These are phyloP conservation scores for Oncopeltus fasciatus DNA, from an alignment of 1,140 invertebrate species.

Conservation along the genomic window DNA sequence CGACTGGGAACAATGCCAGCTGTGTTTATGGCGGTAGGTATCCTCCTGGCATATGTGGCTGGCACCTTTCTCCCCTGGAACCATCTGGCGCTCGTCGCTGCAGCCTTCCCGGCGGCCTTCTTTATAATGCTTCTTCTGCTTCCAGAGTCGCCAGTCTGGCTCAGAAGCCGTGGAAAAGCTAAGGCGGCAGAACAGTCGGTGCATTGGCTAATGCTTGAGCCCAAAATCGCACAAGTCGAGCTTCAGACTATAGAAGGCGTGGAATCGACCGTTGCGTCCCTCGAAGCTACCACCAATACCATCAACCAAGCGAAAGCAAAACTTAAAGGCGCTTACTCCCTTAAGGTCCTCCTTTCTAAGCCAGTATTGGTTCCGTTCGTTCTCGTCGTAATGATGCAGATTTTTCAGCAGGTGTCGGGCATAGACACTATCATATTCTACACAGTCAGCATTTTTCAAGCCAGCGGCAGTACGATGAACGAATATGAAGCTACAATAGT, in stretches of 20 bases:
- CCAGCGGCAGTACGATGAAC: constrained; percentile 38
- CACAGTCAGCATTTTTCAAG: constrained; percentile 46
- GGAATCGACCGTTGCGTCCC: background rate
- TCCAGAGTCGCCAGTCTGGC: constrained; percentile 43
- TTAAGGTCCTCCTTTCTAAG: constrained; percentile 6
- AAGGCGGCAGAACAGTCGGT: constrained; percentile 32
- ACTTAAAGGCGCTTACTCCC: constrained; percentile 10
- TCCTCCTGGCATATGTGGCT: constrained; percentile 41
- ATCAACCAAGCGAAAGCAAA: background rate
- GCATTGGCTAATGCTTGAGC: constrained; percentile 32
- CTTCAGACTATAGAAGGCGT: background rate
- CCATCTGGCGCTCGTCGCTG: constrained; percentile 35
- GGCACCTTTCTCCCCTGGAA: constrained; percentile 43
- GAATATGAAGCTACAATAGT: constrained; percentile 45
- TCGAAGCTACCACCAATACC: background rate
- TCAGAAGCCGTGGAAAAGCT: constrained; percentile 33
- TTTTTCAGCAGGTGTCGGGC: constrained; percentile 48
- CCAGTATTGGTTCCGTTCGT: constrained; percentile 28
- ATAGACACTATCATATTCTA: constrained; percentile 57
- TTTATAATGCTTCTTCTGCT: constrained; percentile 35
- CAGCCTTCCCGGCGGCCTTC: constrained; percentile 30
- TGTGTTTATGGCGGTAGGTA: constrained; percentile 44
- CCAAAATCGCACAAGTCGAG: constrained; percentile 11
- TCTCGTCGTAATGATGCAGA: constrained; percentile 35
- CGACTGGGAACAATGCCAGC: constrained; percentile 46